Evolutionary conservation across 2,888 invertebrate species (phyloP).

Genomic region (Scaptodrosophila latifasciaeformis): DNA sequence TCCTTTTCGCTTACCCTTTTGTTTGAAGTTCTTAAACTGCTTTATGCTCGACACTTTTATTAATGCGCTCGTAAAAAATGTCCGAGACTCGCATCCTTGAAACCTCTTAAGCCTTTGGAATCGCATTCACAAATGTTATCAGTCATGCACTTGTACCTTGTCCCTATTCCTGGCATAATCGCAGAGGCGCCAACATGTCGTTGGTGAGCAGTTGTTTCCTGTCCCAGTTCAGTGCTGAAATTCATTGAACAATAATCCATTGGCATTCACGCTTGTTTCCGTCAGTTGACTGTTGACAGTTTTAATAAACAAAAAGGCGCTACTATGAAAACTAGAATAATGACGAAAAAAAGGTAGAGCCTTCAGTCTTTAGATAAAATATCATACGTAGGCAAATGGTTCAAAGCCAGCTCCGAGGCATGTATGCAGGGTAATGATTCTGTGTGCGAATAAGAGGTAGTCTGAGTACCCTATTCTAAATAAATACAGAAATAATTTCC

Average conservation of each 20-base stretch:
- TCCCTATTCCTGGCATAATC: not conserved
- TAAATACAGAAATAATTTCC: too few relatives aligned
- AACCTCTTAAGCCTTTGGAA: slow-evolving; percentile 48
- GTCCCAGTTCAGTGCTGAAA: slow-evolving; percentile 21
- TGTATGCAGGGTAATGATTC: not conserved
- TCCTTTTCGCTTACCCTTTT: too few relatives aligned
- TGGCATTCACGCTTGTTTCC: slow-evolving; percentile 12
- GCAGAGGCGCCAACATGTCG: not conserved
- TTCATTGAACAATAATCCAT: too few relatives aligned
- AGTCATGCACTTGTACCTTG: slow-evolving; percentile 9
- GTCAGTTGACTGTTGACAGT: slow-evolving; percentile 45
- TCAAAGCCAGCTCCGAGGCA: slow-evolving; percentile 19
- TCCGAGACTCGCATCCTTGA: slow-evolving; percentile 3
- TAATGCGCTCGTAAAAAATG: slow-evolving; percentile 53
- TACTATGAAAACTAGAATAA: too few relatives aligned
- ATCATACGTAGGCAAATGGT: slow-evolving; percentile 27
- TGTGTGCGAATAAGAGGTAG: too few relatives aligned
- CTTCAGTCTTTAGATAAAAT: not conserved
- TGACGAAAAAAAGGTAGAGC: too few relatives aligned
- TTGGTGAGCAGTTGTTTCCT: slow-evolving; percentile 32
- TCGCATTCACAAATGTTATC: slow-evolving; percentile 57
- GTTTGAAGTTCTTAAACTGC: not conserved
- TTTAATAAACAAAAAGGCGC: slow-evolving; percentile 48
- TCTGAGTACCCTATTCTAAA: too few relatives aligned
- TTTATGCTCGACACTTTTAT: slow-evolving; percentile 59